Evolutionary conservation across 2,797 vertebrate species (phyloP), one percentile per base, ranked within the genome.

Genomic region (Oophaga sylvatica): DNA sequence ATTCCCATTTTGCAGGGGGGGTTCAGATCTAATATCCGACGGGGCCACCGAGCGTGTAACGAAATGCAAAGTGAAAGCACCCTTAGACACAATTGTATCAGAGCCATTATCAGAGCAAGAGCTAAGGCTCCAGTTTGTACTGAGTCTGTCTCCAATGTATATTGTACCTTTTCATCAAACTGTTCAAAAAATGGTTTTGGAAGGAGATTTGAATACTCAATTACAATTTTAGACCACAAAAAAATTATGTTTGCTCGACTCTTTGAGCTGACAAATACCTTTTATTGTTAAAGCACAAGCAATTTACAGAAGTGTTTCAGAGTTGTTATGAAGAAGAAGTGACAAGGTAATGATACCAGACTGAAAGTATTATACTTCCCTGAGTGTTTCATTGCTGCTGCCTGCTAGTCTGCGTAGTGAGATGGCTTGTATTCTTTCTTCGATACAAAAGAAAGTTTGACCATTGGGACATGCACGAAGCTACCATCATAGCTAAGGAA

Each of bases 281-380:
- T 68, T 91, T 75, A 78, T 59, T 0, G 0, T 31, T 60, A 67
- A 81, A 71, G 65, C 20, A 77, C 88, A 63, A 81, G 84, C 0
- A 56, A 77, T 35, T 45, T 0, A 0, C 22, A 0, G 0, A 17
- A 1, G 60, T 29, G 82, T 45, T 90, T 70, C 56, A 56, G 73
- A 90, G 86, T 57, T 35, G 53, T 82, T 57, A 83, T 87, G 76
- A 75, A 81, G 85, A 67, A 87, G 29, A 88, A 89, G 41, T 0
- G 29, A 89, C 0, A 2, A 80, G 53, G 35, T 75, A 0, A 8
- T 10, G 71, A 89, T 70, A 80, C 86, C 87, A 87, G 65, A 83
- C 75, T 87, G 45, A 20, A 86, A 0, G 1, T 17, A 90, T 83
- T 87, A 48, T 22, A 16, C 83, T 87, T 81, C 67, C 35, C 16